Percentiles rank a stretch among this genome's conserved stretches.
These are phyloP conservation scores for Echiichthys vipera DNA, from an alignment of 2,797 vertebrate genomes.

Conservation along the genomic window DNA sequence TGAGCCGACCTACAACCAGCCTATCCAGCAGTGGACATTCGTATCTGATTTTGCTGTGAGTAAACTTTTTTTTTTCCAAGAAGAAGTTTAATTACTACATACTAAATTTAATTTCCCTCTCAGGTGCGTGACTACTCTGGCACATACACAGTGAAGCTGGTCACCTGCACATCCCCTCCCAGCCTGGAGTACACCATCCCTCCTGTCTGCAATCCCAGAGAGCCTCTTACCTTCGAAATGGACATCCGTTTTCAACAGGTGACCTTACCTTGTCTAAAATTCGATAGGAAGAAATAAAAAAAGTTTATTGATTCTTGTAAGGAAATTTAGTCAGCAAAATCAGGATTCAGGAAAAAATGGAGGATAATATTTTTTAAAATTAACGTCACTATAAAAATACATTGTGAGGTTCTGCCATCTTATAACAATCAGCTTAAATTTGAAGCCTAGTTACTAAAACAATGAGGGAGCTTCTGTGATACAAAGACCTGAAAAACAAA, in stretches of 20 bases:
- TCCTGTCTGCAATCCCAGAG: conserved; percentile 90
- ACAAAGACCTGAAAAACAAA: background rate
- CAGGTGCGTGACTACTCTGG: conserved; percentile 97
- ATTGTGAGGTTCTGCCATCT: background rate
- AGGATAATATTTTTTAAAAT: background rate
- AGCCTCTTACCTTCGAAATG: conserved; percentile 91
- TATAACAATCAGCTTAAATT: background rate
- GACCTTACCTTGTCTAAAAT: background rate
- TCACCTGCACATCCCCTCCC: conserved; percentile 88
- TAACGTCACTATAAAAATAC: background rate
- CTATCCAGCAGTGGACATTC: conserved; percentile 95
- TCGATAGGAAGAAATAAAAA: background rate
- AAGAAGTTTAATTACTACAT: background rate
- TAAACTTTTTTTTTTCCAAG: background rate
- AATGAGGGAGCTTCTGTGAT: background rate
- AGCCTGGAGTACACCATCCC: conserved; percentile 89
- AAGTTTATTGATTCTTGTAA: background rate
- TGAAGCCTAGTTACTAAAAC: background rate
- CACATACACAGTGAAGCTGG: conserved; percentile 91
- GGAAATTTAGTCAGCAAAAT: background rate
- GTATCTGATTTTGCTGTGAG: conserved; percentile 94
- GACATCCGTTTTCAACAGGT: conserved; percentile 99
- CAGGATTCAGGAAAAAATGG: background rate
- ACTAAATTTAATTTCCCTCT: background rate
- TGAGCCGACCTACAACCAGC: conserved; percentile 93